These are phyloP conservation scores for Cheilosia vernalis DNA, from an alignment of 2,888 invertebrate species.

Conservation along the genomic window DNA sequence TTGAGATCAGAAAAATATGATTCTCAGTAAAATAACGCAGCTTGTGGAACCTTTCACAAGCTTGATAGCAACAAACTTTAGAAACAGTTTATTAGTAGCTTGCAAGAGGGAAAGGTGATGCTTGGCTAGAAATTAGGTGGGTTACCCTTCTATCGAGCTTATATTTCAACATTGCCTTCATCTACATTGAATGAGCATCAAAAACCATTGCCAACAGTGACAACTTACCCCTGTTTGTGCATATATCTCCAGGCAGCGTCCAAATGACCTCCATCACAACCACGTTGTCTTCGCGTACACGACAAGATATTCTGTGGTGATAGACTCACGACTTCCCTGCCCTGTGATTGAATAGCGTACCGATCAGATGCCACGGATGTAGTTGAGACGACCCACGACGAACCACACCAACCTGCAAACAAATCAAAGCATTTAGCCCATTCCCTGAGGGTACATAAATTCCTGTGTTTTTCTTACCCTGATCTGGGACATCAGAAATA, in stretches of 20 bases:
- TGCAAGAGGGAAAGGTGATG: no score
- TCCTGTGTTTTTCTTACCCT: slow-evolving; percentile 85
- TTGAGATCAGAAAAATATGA: no score
- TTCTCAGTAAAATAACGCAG: no score
- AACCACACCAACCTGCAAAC: slow-evolving; percentile 87
- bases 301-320: slow-evolving; percentile 94
- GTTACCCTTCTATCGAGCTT: no score
- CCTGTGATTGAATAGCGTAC: slow-evolving; percentile 93
- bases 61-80: no score
- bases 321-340: slow-evolving; percentile 88
- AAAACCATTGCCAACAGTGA: background rate
- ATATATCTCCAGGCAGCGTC: slow-evolving; percentile 97
- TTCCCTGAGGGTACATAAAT: background rate
- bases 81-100: background rate
- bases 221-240: slow-evolving; percentile 88
- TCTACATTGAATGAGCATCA: no score
- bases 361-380: slow-evolving; percentile 92
- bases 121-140: no score
- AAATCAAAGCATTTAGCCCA: background rate
- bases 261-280: slow-evolving; percentile 94
- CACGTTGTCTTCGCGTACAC: slow-evolving; percentile 91
- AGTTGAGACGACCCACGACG: slow-evolving; percentile 97
- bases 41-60: no score
- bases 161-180: no score
- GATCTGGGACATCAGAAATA: slow-evolving; percentile 89